These are phyloP conservation scores for Pagrus major DNA, from an alignment of 2,113 vertebrate species.

Conservation along the genomic window DNA sequence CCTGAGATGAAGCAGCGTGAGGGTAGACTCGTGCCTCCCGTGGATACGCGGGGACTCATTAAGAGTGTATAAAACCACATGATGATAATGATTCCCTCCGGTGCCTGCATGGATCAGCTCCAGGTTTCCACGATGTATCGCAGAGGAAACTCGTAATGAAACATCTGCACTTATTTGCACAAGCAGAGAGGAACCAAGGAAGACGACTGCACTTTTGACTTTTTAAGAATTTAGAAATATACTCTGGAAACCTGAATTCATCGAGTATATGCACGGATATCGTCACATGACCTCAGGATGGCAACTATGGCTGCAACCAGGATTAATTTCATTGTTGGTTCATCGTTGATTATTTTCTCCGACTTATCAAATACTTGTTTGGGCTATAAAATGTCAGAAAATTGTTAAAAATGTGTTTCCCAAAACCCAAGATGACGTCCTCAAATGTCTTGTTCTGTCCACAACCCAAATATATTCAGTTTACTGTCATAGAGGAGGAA, in stretches of 20 bases:
- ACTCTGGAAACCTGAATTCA: background rate
- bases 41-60: slow-evolving; percentile 31
- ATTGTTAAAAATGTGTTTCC: too few species aligned
- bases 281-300: background rate
- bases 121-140: background rate
- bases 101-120: slow-evolving; percentile 5
- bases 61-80: slow-evolving; percentile 20
- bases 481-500: too few species aligned
- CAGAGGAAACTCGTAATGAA: background rate
- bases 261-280: background rate
- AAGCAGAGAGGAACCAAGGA: background rate
- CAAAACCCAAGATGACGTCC: too few species aligned
- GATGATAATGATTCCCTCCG: slow-evolving; percentile 26
- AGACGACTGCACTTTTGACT: background rate
- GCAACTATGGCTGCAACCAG: too few species aligned
- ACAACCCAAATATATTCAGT: too few species aligned
- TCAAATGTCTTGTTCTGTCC: too few species aligned
- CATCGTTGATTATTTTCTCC: too few species aligned
- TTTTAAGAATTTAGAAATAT: background rate
- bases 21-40: slow-evolving; percentile 1
- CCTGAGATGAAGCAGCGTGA: background rate
- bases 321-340: too few species aligned
- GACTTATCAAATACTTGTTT: too few species aligned
- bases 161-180: background rate
- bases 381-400: too few species aligned